Base-by-base conservation (phyloP, 2,888 invertebrate genomes). In the Meandrusa payeni region DNA sequence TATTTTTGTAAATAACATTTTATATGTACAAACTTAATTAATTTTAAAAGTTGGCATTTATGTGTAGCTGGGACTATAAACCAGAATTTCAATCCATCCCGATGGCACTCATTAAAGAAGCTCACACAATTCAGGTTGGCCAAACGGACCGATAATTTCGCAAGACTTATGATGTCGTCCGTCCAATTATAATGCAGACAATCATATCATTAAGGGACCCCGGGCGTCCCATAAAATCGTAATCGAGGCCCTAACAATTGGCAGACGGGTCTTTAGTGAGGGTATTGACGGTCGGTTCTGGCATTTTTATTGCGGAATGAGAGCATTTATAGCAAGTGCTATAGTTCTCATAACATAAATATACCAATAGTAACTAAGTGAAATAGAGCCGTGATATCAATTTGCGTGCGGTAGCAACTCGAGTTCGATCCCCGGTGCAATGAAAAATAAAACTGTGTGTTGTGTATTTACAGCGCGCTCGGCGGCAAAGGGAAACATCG, bases 141-240 rank as follows among this genome's bases (percentile, higher is more conserved):
- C 57, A 57, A 61, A 54, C 52, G 56, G 59, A 52, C 61, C 70
- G 61, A 77, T 81, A 79, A 76, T 73, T 79, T 67, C 60, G 40
- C 37, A 55, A 55, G 61, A 75, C 69, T 74, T 79, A 81, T 80
- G 80, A 79, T 69, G 67, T 60, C 61, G 65, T 48, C 53, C 63
- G 62, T 63, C 78, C 83, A 81, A 82, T 83, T 85, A 83, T 77
- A 76, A 75, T 65, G 72, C 72, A 74, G 69, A 83, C 83, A 82
- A 82, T 83, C 79, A 83, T 81, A 74, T 76, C 80, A 77, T 83
- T 83, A 79, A 76, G 64, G 38, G 52, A 64, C 52, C 56, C 45
- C 47, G 55, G 52, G 52, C 59, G 59, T 59, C 54, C 69, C 70
- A 71, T 74, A 69, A 72, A 71, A 71, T 67, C 59, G 66, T 69